Base-by-base conservation (phyloP, 2,113 vertebrate species). In the Polyodon spathula region DNA sequence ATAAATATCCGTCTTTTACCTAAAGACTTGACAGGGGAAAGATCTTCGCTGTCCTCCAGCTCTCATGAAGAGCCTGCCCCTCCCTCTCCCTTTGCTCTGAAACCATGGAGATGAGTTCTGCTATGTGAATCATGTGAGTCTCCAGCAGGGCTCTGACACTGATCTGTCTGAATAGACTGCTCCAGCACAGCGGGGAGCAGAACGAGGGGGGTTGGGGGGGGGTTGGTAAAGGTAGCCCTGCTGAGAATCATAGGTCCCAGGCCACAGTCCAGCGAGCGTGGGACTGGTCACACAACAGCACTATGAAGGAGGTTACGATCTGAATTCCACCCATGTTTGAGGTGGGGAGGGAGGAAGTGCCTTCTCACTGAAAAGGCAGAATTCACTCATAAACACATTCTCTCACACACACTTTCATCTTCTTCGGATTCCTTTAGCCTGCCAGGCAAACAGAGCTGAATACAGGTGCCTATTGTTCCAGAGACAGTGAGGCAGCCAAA, bases 391-490 rank as follows among this genome's bases (percentile, higher is more conserved):
- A 83, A 72, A 73, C 81, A 82, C 80, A 80, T 73, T 50, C 42
- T 50, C n/a, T 11, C 46, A 50, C 46, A 50, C 46, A 50, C 7
- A 50, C 42, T 43, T 10, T 43, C 42, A 12, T 50, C n/a, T 82
- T 80, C 78, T 79, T 78, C 81, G 72, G 79, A 75, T 71, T 76
- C 78, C 73, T 71, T 72, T 71, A 65, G 78, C 68, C 80, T 86
- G 84, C 84, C 83, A 87, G 85, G 77, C 77, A 74, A 76, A 69
- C 85, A 71, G 41, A 83, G 81, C 76, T 80, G 83, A 84, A 84
- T 84, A 85, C 86, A 89, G 86, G 86, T 89, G 84, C 79, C 88
- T 87, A 89, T 89, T 89, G 86, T 89, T 86, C 84, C 80, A 69
- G 76, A 86, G 84, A 84, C 83, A 88, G 84, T 83, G 81, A 84